Conservation (phyloP, 2,113 vertebrate species). For the Mesocricetus auratus region DNA sequence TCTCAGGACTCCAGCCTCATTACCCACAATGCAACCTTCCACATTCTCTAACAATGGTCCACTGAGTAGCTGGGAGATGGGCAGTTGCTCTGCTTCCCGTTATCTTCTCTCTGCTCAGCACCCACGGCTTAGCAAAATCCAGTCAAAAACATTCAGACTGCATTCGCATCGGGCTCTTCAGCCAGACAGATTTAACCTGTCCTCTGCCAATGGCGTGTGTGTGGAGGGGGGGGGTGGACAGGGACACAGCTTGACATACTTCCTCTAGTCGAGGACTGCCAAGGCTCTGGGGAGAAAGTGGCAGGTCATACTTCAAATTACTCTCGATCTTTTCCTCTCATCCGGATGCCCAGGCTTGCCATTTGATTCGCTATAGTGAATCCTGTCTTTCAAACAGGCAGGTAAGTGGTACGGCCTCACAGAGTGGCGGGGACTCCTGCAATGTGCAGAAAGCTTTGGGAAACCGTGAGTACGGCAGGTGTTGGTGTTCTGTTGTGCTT, state of each 20-base stretch:
- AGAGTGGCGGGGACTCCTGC: background rate
- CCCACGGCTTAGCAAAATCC: background rate
- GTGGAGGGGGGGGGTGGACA: no score
- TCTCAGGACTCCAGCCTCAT: background rate
- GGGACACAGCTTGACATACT: background rate
- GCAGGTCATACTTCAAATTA: background rate
- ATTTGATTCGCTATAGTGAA: background rate
- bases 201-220: no score
- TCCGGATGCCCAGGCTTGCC: no score
- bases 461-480: background rate
- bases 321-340: background rate
- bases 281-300: background rate
- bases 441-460: background rate
- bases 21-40: background rate
- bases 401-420: background rate
- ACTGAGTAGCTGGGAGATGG: background rate
- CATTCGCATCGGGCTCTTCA: background rate
- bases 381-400: conserved; percentile 13
- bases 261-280: background rate
- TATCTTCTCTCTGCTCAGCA: background rate
- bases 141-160: background rate
- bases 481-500: conserved; percentile 34
- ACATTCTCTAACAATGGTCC: background rate
- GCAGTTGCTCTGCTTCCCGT: background rate
- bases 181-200: background rate